Percentiles rank a stretch among this genome's conserved stretches.
Evolutionary conservation across 2,888 invertebrate genomes (phyloP).

Genomic region (Drosophila ezoana): DNA sequence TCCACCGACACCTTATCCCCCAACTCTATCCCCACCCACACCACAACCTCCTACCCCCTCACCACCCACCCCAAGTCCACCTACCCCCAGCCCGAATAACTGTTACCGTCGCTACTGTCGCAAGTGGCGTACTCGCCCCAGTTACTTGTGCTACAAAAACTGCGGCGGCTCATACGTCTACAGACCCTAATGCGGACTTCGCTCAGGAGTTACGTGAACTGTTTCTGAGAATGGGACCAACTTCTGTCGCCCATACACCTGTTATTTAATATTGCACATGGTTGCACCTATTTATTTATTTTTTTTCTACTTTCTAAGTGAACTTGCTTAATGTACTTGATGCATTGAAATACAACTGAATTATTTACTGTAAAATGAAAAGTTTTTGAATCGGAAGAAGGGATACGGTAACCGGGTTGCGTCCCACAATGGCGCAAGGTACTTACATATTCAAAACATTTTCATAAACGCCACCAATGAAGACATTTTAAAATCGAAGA

Average conservation of each 20-base stretch:
- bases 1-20: slow-evolving; percentile 30
- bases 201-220: slow-evolving; percentile 20
- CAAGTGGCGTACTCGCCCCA: slow-evolving; percentile 69
- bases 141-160: slow-evolving; percentile 61
- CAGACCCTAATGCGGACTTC: slow-evolving; percentile 41
- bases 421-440: neutral
- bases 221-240: slow-evolving; percentile 6
- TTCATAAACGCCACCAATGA: slow-evolving; percentile 3
- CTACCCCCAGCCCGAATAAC: slow-evolving; percentile 55
- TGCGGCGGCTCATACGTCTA: slow-evolving; percentile 54
- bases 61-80: slow-evolving; percentile 35
- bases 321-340: slow-evolving; percentile 56
- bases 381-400: slow-evolving; percentile 18
- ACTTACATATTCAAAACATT: slow-evolving; percentile 18
- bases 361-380: slow-evolving; percentile 58
- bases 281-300: slow-evolving; percentile 57
- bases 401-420: neutral
- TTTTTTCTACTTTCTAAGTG: slow-evolving; percentile 55
- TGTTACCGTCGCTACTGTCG: slow-evolving; percentile 75
- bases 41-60: slow-evolving; percentile 31
- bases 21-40: slow-evolving; percentile 39
- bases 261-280: slow-evolving; percentile 25
- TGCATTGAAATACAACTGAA: slow-evolving; percentile 54
- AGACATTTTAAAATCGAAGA: neutral
- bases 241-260: slow-evolving; percentile 14